phyloP scores from a whole-genome alignment of 2,797 vertebrate species.

The Carcharodon carcharias region DNA sequence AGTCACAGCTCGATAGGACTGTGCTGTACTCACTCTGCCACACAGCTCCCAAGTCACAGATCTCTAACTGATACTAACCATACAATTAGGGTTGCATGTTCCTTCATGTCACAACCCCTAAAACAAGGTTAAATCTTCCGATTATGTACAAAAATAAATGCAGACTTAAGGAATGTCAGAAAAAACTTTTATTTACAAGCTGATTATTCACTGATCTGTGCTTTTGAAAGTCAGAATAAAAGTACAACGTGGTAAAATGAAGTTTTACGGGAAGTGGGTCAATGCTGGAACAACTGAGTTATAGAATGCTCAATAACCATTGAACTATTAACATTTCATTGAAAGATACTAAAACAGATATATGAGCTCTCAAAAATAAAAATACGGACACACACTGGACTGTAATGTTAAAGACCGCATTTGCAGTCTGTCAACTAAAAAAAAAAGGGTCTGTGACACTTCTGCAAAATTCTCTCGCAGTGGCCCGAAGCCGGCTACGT shows the following conservation, averaged over 20 bases:
- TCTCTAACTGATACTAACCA: background rate
- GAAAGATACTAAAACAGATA: background rate
- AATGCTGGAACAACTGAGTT: background rate
- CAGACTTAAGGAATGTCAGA: background rate
- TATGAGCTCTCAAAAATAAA: background rate
- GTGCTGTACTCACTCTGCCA: background rate
- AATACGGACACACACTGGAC: background rate
- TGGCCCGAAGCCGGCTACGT: background rate
- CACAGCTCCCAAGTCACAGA: background rate
- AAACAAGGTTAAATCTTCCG: background rate
- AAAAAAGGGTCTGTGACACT: background rate
- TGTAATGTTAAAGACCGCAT: background rate
- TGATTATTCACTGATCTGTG: background rate
- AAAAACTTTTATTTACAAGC: conserved; percentile 1
- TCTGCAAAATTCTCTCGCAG: background rate
- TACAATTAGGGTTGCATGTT: background rate
- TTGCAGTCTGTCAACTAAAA: background rate
- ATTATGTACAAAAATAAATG: background rate
- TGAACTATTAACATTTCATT: background rate
- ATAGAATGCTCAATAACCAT: background rate
- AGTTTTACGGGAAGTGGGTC: background rate
- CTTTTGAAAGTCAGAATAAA: background rate
- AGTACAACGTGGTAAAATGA: background rate
- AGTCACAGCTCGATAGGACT: background rate
- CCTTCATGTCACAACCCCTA: background rate